Percentiles rank a stretch among this genome's conserved stretches.
These are phyloP conservation scores for Gandaritis pyraliata DNA, from an alignment of 2,888 invertebrate species.

Conservation along the genomic window DNA sequence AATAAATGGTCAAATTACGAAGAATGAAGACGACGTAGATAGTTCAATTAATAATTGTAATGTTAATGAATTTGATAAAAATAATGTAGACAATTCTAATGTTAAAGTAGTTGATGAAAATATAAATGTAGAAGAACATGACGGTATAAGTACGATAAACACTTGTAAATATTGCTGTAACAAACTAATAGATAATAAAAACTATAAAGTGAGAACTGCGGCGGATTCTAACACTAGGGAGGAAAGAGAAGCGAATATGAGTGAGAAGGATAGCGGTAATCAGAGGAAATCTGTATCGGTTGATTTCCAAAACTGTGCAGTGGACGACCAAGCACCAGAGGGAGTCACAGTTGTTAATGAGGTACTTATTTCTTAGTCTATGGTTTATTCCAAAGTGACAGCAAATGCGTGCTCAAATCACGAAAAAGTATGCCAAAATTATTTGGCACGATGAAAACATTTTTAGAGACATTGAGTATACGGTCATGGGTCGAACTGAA, in stretches of 20 bases:
- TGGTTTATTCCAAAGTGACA: not conserved
- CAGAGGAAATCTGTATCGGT: slow-evolving; percentile 49
- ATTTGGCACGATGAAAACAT: no score
- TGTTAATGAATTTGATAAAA: slow-evolving; percentile 17
- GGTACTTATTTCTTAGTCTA: slow-evolving; percentile 50
- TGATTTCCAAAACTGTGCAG: slow-evolving; percentile 50
- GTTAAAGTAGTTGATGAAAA: no score
- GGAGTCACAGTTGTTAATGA: slow-evolving; percentile 53
- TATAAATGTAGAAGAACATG: slow-evolving; percentile 8
- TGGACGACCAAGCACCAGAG: slow-evolving; percentile 56
- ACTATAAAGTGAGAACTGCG: slow-evolving; percentile 59
- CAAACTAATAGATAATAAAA: slow-evolving; percentile 41
- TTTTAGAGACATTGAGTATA: no score
- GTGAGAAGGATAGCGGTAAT: slow-evolving; percentile 37
- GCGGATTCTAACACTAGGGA: slow-evolving; percentile 45
- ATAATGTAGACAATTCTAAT: no score
- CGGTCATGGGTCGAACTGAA: no score
- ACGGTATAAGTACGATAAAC: slow-evolving; percentile 32
- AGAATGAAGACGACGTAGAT: slow-evolving; percentile 6
- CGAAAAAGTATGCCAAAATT: no score
- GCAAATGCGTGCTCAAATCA: no score
- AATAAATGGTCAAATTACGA: not conserved
- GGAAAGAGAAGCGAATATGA: slow-evolving; percentile 39
- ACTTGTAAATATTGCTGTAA: slow-evolving; percentile 65
- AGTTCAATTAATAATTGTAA: slow-evolving; percentile 20